Evolutionary conservation across 2,888 invertebrate genomes (phyloP).

Genomic region (Cetonia aurata): DNA sequence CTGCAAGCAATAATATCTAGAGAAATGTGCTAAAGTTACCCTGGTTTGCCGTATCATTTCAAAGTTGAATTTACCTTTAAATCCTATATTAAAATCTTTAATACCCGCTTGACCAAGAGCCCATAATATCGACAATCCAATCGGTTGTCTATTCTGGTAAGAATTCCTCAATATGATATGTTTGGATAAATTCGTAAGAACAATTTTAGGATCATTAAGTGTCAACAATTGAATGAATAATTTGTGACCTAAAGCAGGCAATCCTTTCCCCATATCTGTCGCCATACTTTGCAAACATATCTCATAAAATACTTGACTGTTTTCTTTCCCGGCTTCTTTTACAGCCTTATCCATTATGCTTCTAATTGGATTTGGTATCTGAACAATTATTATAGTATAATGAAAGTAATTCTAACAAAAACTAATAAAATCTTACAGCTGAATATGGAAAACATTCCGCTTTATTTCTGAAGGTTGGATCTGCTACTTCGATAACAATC

Average conservation of each 20-base stretch:
- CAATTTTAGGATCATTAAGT: conserved; percentile 74
- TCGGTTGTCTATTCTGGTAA: conserved; percentile 81
- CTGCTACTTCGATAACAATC: conserved; percentile 73
- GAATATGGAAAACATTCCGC: conserved; percentile 72
- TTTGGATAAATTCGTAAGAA: conserved; percentile 73
- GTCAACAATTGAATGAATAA: conserved; percentile 79
- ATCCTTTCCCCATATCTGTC: conserved; percentile 79
- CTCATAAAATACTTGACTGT: conserved; percentile 78
- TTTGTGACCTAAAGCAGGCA: conserved; percentile 76
- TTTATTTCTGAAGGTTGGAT: conserved; percentile 72
- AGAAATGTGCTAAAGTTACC: too few species aligned
- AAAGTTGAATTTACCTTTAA: conserved; percentile 70
- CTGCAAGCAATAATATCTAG: too few species aligned
- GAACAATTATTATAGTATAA: conserved; percentile 58
- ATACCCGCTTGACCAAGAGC: conserved; percentile 81
- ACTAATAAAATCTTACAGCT: conserved; percentile 58
- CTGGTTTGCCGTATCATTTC: neutral
- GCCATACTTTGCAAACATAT: conserved; percentile 78
- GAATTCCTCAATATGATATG: conserved; percentile 76
- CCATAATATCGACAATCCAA: conserved; percentile 82
- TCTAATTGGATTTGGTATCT: conserved; percentile 62
- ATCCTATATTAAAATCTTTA: conserved; percentile 74
- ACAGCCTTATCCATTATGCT: conserved; percentile 68
- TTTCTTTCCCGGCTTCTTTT: conserved; percentile 73
- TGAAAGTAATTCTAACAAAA: conserved; percentile 52